Conservation (phyloP, 1,140 invertebrate species). For the Microplitis demolitor region DNA sequence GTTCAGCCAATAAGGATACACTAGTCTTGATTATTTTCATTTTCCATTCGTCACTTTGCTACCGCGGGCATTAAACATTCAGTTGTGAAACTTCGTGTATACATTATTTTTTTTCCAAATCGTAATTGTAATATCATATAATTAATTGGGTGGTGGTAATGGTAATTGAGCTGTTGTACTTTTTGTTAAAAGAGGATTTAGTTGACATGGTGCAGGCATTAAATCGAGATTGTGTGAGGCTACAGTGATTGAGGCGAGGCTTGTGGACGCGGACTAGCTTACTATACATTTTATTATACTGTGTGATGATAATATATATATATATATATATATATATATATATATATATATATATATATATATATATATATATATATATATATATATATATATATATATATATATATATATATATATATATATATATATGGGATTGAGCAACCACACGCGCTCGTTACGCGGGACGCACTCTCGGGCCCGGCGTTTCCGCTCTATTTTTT, state of each 20-base stretch:
- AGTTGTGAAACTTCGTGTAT: no score
- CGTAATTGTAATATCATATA: no score
- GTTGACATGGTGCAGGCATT: not conserved
- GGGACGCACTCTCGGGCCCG: constrained; percentile 42
- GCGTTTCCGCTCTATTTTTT: constrained; percentile 55
- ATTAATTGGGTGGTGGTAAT: no score
- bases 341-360: not conserved
- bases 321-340: not conserved
- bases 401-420: not conserved
- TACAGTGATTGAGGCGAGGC: constrained; percentile 43
- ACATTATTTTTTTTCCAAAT: no score
- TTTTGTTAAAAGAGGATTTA: not conserved
- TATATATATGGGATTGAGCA: constrained; percentile 18
- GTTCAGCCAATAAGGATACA: no score
- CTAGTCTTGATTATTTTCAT: no score
- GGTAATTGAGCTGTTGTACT: no score
- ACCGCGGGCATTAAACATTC: no score
- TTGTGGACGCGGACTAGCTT: not conserved
- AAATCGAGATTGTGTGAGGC: constrained; percentile 14
- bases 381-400: no score
- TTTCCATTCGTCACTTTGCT: no score
- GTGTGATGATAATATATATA: not conserved
- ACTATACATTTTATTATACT: not conserved
- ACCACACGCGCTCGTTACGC: constrained; percentile 38
- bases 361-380: not conserved